A percentile compares a stretch with the other conserved stretches of the same genome.
These are phyloP conservation scores for Craseonycteris thonglongyai DNA, from an alignment of 2,113 vertebrate genomes.

Conservation along the genomic window DNA sequence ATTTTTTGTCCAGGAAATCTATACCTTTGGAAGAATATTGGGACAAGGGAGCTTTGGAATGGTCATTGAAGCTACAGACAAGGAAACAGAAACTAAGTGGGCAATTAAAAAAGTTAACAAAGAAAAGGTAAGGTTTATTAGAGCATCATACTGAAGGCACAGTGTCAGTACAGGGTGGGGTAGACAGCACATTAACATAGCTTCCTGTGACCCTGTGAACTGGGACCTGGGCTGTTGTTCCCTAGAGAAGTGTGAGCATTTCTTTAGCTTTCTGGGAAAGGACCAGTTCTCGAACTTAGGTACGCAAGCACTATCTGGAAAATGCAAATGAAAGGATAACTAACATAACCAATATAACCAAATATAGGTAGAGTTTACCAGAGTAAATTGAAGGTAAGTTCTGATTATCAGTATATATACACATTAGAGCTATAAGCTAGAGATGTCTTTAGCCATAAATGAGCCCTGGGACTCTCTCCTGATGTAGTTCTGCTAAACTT, in stretches of 20 bases:
- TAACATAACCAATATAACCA: neutral
- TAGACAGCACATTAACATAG: neutral
- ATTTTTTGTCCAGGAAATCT: constrained; percentile 79
- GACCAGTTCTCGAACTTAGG: neutral
- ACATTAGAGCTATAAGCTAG: neutral
- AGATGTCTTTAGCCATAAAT: neutral
- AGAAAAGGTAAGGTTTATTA: constrained; percentile 79
- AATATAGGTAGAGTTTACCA: neutral
- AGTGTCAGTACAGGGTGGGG: too few relatives aligned
- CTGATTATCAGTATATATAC: neutral
- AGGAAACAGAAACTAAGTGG: constrained; percentile 81
- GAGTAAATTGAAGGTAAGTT: neutral
- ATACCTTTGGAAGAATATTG: constrained; percentile 84
- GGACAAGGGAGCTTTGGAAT: constrained; percentile 87
- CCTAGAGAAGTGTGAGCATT: neutral
- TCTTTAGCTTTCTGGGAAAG: neutral
- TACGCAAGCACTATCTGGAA: neutral
- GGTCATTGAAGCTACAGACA: constrained; percentile 85
- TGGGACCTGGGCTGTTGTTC: neutral
- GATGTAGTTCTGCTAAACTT: neutral
- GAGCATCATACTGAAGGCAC: neutral
- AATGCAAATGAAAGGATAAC: neutral
- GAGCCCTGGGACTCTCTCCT: neutral
- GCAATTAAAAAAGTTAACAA: constrained; percentile 86
- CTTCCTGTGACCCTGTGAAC: neutral